phyloP scores from a whole-genome alignment of 2,888 invertebrate species.

The Drosophila mimetica region DNA sequence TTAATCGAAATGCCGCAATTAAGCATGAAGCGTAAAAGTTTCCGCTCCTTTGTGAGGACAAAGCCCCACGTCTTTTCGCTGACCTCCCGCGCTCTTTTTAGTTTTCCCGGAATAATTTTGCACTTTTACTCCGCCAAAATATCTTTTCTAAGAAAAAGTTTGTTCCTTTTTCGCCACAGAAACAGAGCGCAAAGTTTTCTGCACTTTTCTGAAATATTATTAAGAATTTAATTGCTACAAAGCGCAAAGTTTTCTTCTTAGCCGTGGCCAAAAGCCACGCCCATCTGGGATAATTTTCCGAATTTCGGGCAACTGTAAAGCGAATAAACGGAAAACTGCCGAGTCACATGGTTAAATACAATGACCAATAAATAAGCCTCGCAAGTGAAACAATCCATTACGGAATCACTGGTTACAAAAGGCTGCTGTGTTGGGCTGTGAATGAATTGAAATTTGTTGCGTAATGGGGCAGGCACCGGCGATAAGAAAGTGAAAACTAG shows the following conservation, averaged over 20 bases:
- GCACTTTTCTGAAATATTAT: slow-evolving; percentile 45
- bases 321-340: slow-evolving; percentile 30
- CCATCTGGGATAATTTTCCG: slow-evolving; percentile 4
- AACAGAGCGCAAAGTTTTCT: slow-evolving; percentile 46
- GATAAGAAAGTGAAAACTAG: slow-evolving; percentile 71
- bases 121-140: slow-evolving; percentile 36
- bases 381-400: slow-evolving; percentile 64
- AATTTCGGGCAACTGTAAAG: slow-evolving; percentile 17
- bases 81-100: slow-evolving; percentile 16
- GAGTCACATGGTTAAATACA: slow-evolving; percentile 27
- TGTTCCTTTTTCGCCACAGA: slow-evolving; percentile 14
- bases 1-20: slow-evolving; percentile 79
- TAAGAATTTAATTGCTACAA: slow-evolving; percentile 58
- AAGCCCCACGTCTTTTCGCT: too few relatives aligned
- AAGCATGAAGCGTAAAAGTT: slow-evolving; percentile 69
- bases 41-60: slow-evolving; percentile 15
- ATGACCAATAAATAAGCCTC: slow-evolving; percentile 48
- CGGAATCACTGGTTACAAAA: slow-evolving; percentile 30
- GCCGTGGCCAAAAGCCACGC: neutral
- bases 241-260: slow-evolving; percentile 33
- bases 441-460: slow-evolving; percentile 57
- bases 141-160: slow-evolving; percentile 45
- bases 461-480: slow-evolving; percentile 48
- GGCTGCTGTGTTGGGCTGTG: too few relatives aligned
- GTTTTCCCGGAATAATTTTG: slow-evolving; percentile 49